Evolutionary conservation across 2,888 invertebrate species (phyloP).

Genomic region (Cenopis cana): DNA sequence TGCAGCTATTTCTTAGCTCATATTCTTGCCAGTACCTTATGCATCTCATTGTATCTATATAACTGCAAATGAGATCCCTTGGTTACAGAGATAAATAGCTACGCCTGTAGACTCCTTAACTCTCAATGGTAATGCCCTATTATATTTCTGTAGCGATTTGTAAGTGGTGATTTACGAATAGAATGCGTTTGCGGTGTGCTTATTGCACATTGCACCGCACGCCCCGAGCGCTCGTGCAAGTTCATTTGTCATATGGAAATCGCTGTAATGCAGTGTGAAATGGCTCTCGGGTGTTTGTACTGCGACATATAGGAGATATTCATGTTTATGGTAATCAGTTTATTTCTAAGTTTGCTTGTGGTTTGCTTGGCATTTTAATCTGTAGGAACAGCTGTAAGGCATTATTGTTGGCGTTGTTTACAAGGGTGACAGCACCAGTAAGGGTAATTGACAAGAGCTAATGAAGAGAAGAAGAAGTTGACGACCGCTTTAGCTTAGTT

Average conservation of each 20-base stretch:
- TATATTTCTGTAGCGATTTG: slow-evolving; percentile 17
- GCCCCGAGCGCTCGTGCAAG: slow-evolving; percentile 11
- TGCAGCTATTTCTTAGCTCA: not conserved
- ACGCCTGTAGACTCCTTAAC: not conserved
- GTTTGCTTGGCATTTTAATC: too few relatives aligned
- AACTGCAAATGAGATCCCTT: not conserved
- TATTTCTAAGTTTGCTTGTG: not conserved
- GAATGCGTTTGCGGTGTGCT: slow-evolving; percentile 12
- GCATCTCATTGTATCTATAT: not conserved
- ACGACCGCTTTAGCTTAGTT: too few relatives aligned
- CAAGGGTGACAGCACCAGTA: too few relatives aligned
- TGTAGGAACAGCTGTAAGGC: too few relatives aligned
- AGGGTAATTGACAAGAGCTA: too few relatives aligned
- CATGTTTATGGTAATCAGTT: slow-evolving; percentile 10
- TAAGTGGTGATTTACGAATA: slow-evolving; percentile 5
- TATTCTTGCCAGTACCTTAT: not conserved
- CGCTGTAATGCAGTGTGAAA: slow-evolving; percentile 1
- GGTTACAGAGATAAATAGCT: not conserved
- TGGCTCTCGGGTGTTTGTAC: slow-evolving; percentile 16
- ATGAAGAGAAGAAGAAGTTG: too few relatives aligned
- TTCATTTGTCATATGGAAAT: slow-evolving; percentile 33
- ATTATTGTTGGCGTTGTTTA: too few relatives aligned
- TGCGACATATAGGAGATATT: slow-evolving; percentile 16
- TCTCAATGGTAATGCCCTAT: slow-evolving; percentile 1
- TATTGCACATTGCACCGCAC: slow-evolving; percentile 25